Base-by-base conservation (phyloP, 2,113 vertebrate genomes). In the Emberiza fucata region DNA sequence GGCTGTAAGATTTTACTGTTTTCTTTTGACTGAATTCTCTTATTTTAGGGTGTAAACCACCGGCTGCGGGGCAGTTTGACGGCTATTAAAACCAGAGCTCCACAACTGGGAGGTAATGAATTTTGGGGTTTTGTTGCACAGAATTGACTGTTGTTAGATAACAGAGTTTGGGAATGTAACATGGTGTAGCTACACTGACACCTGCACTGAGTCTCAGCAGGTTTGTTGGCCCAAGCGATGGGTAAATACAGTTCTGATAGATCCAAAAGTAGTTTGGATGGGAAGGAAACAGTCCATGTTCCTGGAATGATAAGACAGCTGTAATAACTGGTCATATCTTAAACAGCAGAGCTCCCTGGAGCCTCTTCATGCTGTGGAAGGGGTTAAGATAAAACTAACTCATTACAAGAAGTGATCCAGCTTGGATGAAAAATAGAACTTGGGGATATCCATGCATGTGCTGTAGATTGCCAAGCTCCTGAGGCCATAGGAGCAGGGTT, bases 21-120 rank as follows among this genome's bases (percentile, higher is more conserved):
- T 31, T 60, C 13, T 56, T 77, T n/a, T 76, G 68, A 47, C 39
- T 68, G 9, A 11, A 22, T 31, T 75, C 64, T 95, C n/a, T 44
- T 53, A 70, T 64, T 84, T 14, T 48, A 99, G 99, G 99, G 99
- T 23, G 98, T 99, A 77, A 99, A 96, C 96, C 99, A 99, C 96
- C 98, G 99, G 75, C 97, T 99, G 87, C 97, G 96, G 71, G 99
- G 99, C 8, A 99, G 99, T 77, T 75, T 99, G 97, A 99, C 99
- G 7, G 99, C 99, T 39, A 97, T 99, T 91, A 99, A 98, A 96
- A 99, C 98, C 70, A 98, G 99, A 97, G 99, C 99, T 23, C 99
- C 99, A 37, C 99, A 99, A 19, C 94, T 99, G 54, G 99, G 99
- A 98, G 99, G 99, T 99, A 96, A 98, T 11, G 3, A 19, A 28